phyloP scores from a whole-genome alignment of 2,113 vertebrate species.

The Pelecanoides urinatrix region DNA sequence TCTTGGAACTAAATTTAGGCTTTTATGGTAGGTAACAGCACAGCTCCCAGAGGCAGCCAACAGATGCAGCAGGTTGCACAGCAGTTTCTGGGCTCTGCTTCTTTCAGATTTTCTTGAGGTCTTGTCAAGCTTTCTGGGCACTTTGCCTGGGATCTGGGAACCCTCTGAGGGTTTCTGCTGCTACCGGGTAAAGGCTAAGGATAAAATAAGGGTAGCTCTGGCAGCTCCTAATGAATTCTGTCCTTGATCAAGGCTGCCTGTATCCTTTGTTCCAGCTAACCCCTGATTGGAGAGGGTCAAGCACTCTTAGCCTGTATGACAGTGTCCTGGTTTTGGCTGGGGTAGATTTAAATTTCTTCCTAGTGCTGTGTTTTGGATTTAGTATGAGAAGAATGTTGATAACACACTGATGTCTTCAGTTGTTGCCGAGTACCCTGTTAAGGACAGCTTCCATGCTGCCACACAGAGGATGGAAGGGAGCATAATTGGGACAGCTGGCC shows the following conservation, averaged over 20 bases:
- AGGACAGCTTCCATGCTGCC: too few species aligned
- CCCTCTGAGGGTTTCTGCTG: not conserved
- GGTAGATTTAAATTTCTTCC: too few species aligned
- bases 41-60: not conserved
- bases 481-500: too few species aligned
- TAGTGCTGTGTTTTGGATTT: too few species aligned
- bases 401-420: too few species aligned
- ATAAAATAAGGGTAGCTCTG: not conserved
- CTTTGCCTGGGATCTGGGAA: not conserved
- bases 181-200: not conserved
- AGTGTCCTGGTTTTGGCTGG: too few species aligned
- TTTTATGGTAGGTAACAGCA: not conserved
- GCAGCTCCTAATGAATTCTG: not conserved
- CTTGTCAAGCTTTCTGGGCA: not conserved
- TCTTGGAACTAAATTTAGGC: not conserved
- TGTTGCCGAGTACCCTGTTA: too few species aligned
- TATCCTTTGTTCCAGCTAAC: not conserved
- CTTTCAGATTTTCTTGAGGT: not conserved
- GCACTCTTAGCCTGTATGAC: not conserved
- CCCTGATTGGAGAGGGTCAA: accelerated
- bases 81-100: not conserved
- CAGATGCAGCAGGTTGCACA: not conserved
- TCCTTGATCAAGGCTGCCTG: not conserved
- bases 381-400: too few species aligned
- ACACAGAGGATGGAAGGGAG: too few species aligned